Conservation (phyloP, 2,113 vertebrate species). For the Gasterosteus aculeatus region DNA sequence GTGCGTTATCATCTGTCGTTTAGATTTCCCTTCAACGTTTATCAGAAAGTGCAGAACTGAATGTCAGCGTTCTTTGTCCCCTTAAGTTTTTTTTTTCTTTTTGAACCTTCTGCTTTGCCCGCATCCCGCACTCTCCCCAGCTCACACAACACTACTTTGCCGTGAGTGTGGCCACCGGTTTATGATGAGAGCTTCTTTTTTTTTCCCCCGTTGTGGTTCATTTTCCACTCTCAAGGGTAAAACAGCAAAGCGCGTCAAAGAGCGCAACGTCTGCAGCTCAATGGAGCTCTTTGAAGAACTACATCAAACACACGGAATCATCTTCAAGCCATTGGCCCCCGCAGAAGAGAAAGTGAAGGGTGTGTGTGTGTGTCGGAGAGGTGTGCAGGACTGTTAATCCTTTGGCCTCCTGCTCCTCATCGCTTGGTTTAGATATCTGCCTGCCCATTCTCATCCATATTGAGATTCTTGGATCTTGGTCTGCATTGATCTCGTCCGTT, state of each 20-base stretch:
- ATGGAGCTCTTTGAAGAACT: constrained; percentile 76
- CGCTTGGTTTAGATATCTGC: constrained; percentile 35
- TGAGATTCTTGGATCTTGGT: constrained; percentile 45
- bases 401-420: constrained; percentile 56
- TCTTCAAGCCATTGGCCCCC: constrained; percentile 57
- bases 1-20: constrained; percentile 15
- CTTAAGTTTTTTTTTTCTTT: background rate
- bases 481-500: constrained; percentile 41
- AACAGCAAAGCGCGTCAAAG: constrained; percentile 63
- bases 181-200: constrained; percentile 55
- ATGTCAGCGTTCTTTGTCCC: background rate
- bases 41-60: background rate
- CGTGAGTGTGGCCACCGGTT: constrained; percentile 35
- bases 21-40: background rate
- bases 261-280: constrained; percentile 75
- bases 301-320: constrained; percentile 78
- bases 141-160: constrained; percentile 12
- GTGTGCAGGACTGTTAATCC: constrained; percentile 66
- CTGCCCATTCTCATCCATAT: constrained; percentile 51
- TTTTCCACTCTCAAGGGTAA: constrained; percentile 71
- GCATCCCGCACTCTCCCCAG: background rate
- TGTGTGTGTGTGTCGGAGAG: constrained; percentile 46
- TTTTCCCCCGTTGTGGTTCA: constrained; percentile 33
- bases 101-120: background rate
- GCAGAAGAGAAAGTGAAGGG: constrained; percentile 45